Base-by-base conservation (phyloP, 1,140 invertebrate species). In the Proales similis region DNA sequence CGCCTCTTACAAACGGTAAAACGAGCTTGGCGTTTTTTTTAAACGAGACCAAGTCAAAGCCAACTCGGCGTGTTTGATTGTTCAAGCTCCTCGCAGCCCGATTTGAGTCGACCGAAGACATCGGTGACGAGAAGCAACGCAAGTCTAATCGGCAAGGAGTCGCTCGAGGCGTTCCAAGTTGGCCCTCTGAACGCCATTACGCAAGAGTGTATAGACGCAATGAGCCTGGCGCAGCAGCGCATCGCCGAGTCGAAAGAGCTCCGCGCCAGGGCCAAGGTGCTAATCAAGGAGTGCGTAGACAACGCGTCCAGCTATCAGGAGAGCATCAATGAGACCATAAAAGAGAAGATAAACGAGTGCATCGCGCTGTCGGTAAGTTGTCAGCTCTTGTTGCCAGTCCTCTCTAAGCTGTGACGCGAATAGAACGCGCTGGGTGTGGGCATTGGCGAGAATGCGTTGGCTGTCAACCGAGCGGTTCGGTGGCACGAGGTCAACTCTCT, bases 151-250 rank as follows among this genome's bases (percentile, higher is more conserved):
- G 27, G 9, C 26, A 32, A 17, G 20, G 14, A 12, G 7, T 4
- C 63, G 9, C n/a, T n/a, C n/a, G n/a, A n/a, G n/a, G n/a, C 33
- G 42, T 42, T 47, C 26, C 64, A 66, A 27, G 65, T 67, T 38
- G 73, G 74, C 64, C 70, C 69, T 3, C 65, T 74, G 3, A 73
- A 72, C 3, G 66, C 74, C 4, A 74, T 69, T 66, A 76, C 73
- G 6, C 72, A 72, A 2, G 72, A 75, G 49, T 67, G 66, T 19
- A 73, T 75, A 6, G 57, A 66, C 26, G 67, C 71, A 17, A 63
- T 75, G 2, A 63, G 65, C 6, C 72, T 74, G 46, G 73, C 72
- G 0, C 62, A 66, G 1, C 68, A 71, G 32, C 70, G 71, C 0
- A 63, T 63, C 9, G 43, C 27, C 20, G 48, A 51, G 45, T 32